A percentile compares a stretch with the other conserved stretches of the same genome.
Conservation (phyloP, 2,113 vertebrate genomes). For the Microtus oregoni region DNA sequence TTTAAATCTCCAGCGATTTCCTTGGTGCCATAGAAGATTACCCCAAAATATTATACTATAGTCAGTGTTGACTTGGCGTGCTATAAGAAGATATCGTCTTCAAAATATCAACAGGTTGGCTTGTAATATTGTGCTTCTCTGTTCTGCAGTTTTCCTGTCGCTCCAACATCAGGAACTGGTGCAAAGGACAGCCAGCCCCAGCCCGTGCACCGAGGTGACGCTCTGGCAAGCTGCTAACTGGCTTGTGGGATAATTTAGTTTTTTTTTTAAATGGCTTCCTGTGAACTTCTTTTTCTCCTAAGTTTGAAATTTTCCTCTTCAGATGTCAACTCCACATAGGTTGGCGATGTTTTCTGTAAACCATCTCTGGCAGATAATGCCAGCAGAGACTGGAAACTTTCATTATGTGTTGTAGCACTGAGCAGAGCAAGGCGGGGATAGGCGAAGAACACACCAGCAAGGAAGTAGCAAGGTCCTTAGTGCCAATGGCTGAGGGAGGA, state of each 20-base stretch:
- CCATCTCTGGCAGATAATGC: background rate
- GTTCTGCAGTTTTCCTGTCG: constrained; percentile 40
- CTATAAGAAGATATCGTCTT: constrained; percentile 46
- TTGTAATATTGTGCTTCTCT: constrained; percentile 61
- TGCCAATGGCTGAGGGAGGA: background rate
- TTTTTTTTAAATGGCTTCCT: background rate
- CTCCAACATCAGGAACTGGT: background rate
- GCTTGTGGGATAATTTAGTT: background rate
- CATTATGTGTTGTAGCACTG: background rate
- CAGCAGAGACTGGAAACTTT: background rate
- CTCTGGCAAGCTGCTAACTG: constrained; percentile 13
- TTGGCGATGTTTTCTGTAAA: background rate
- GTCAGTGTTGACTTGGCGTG: constrained; percentile 46
- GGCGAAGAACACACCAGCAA: background rate
- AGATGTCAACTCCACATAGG: background rate
- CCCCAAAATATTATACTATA: background rate
- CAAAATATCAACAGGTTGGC: constrained; percentile 86
- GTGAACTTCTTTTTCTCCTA: background rate
- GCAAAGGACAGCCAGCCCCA: background rate
- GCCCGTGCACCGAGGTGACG: background rate
- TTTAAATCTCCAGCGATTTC: background rate
- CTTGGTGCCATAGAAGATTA: constrained; percentile 70
- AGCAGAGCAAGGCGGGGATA: background rate
- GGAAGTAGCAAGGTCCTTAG: background rate
- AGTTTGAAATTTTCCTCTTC: background rate